Percentiles rank a stretch among this genome's conserved stretches.
Conservation (phyloP, 2,797 vertebrate genomes). For the Sebastes oblongus region DNA sequence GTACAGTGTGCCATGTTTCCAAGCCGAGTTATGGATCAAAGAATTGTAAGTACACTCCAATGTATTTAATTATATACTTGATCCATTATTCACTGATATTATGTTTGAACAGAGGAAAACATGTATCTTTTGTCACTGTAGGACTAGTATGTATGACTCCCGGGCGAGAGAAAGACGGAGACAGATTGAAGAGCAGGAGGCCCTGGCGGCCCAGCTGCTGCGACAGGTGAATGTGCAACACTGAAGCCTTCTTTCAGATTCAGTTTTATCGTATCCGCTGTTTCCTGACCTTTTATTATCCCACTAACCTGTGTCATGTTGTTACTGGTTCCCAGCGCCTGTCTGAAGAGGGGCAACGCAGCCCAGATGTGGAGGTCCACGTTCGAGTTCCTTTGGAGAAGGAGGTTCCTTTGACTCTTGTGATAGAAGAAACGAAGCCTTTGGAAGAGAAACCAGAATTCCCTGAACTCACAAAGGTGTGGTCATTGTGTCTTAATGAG, state of each 20-base stretch:
- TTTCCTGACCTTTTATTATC: neutral
- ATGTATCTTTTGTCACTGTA: conserved; percentile 46
- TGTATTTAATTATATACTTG: neutral
- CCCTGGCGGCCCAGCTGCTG: conserved; percentile 86
- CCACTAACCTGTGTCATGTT: neutral
- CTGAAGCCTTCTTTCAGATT: neutral
- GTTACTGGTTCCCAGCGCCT: conserved; percentile 77
- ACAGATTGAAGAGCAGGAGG: conserved; percentile 92
- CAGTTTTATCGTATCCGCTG: neutral
- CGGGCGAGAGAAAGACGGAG: conserved; percentile 91
- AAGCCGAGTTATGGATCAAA: conserved; percentile 96
- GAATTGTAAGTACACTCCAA: conserved; percentile 88
- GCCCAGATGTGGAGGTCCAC: conserved; percentile 85
- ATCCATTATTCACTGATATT: neutral
- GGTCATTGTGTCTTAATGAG: neutral
- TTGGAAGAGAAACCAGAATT: conserved; percentile 86
- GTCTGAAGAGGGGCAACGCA: conserved; percentile 81
- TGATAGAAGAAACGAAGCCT: conserved; percentile 69
- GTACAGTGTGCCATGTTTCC: conserved; percentile 88
- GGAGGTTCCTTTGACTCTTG: conserved; percentile 88
- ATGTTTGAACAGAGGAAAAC: neutral
- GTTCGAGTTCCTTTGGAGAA: conserved; percentile 95
- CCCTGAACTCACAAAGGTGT: conserved; percentile 91
- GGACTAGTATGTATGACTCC: conserved; percentile 94
- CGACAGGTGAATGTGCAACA: conserved; percentile 83